Conservation (phyloP, 23 tunicate species). For the Halocynthia roretzi region DNA sequence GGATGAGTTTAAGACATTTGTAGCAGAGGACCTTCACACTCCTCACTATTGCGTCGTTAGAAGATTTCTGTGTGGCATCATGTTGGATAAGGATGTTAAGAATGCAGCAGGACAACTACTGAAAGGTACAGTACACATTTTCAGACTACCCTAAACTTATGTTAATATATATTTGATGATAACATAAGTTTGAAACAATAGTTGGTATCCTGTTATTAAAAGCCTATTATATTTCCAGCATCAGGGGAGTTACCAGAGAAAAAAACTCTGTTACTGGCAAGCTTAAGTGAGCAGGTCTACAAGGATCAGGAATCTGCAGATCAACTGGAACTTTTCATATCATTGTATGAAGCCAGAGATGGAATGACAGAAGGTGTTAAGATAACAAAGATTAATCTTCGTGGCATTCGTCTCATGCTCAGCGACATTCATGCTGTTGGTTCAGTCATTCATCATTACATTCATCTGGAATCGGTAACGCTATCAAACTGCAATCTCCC, state of each 20-base stretch:
- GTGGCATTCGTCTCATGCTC: neutral
- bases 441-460: neutral
- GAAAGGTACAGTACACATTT: neutral
- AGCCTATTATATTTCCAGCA: neutral
- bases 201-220: neutral
- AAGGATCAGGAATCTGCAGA: neutral
- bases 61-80: neutral
- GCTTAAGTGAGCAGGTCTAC: neutral
- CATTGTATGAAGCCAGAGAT: constrained; percentile 5
- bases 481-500: neutral
- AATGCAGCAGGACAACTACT: constrained; percentile 1
- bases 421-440: constrained; percentile 6
- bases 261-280: neutral
- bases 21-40: neutral
- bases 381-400: neutral
- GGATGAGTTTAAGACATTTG: neutral
- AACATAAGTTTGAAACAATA: neutral
- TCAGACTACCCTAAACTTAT: too few relatives aligned
- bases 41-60: neutral
- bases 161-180: too few relatives aligned
- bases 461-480: neutral
- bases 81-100: neutral
- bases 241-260: neutral
- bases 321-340: neutral
- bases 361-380: neutral